These are phyloP conservation scores for Zygothrica quintamaculata DNA, from an alignment of 2,888 invertebrate species.

Conservation along the genomic window DNA sequence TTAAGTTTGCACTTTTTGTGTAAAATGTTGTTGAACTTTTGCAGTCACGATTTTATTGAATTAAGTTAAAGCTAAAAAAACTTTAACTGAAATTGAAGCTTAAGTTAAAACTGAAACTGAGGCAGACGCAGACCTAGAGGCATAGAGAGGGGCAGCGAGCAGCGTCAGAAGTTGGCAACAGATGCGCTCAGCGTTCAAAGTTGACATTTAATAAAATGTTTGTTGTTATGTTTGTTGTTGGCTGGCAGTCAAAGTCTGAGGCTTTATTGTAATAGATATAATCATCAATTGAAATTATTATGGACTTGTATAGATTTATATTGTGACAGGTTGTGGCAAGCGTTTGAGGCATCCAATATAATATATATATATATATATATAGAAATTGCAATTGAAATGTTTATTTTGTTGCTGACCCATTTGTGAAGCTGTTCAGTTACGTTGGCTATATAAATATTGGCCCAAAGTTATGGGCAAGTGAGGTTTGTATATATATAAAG, in stretches of 20 bases:
- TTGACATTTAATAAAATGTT: constrained; percentile 78
- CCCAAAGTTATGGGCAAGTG: constrained; percentile 37
- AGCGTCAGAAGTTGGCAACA: no score
- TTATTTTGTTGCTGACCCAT: constrained; percentile 60
- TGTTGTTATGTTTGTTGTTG: constrained; percentile 29
- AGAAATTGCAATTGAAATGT: constrained; percentile 62
- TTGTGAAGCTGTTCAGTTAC: constrained; percentile 13
- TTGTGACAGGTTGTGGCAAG: constrained; percentile 73
- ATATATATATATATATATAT: no score
- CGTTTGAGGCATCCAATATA: no score
- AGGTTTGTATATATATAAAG: constrained; percentile 20
- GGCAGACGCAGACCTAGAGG: no score
- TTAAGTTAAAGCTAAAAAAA: constrained; percentile 14
- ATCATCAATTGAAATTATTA: constrained; percentile 70
- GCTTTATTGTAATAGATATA: constrained; percentile 67
- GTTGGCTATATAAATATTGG: constrained; percentile 50
- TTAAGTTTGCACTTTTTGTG: constrained; percentile 71
- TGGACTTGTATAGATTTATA: constrained; percentile 70
- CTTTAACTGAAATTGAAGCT: constrained; percentile 11
- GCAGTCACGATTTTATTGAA: constrained; percentile 75
- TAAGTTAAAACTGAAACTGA: constrained; percentile 4
- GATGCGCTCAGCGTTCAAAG: constrained; percentile 60
- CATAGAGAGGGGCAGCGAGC: no score
- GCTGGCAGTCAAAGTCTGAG: constrained; percentile 22
- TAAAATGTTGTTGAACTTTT: constrained; percentile 82